A percentile compares a stretch with the other conserved stretches of the same genome.
phyloP scores from a whole-genome alignment of 1,140 invertebrate species.

The Forficula auricularia region DNA sequence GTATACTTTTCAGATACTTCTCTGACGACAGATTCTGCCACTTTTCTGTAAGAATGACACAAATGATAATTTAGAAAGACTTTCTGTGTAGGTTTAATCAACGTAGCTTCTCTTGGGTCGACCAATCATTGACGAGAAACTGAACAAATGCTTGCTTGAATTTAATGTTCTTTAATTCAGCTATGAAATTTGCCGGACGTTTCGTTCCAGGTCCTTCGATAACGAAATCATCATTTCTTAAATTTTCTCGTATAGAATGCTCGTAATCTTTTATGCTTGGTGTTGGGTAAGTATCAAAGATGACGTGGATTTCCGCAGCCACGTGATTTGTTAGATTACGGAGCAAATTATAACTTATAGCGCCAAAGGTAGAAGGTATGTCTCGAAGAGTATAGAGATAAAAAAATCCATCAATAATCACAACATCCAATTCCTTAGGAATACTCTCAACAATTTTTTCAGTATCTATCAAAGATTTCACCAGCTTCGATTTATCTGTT shows the following conservation, averaged over 20 bases:
- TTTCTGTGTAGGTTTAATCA: conserved; percentile 1
- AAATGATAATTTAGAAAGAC: conserved; percentile 14
- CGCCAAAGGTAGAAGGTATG: conserved; percentile 14
- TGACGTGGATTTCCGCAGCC: conserved; percentile 10
- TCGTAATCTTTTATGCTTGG: conserved; percentile 17
- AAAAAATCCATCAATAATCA: conserved; percentile 15
- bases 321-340: conserved; percentile 7
- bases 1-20: conserved; percentile 14
- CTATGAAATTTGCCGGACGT: conserved; percentile 1
- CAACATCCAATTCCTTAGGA: conserved; percentile 9
- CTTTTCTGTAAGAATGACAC: conserved; percentile 15
- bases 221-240: conserved; percentile 1
- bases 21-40: conserved; percentile 10
- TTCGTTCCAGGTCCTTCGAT: conserved; percentile 12
- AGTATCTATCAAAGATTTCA: conserved; percentile 3
- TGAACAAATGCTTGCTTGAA: conserved; percentile 5
- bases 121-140: conserved; percentile 4
- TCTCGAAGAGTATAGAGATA: conserved; percentile 14
- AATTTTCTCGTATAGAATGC: conserved; percentile 5
- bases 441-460: conserved; percentile 11
- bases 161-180: conserved; percentile 2
- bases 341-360: conserved; percentile 15
- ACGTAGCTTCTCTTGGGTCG: background rate
- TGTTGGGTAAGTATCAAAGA: conserved; percentile 15
- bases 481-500: conserved; percentile 12